Conservation (phyloP, 1,140 invertebrate species). For the Laupala kohalensis region DNA sequence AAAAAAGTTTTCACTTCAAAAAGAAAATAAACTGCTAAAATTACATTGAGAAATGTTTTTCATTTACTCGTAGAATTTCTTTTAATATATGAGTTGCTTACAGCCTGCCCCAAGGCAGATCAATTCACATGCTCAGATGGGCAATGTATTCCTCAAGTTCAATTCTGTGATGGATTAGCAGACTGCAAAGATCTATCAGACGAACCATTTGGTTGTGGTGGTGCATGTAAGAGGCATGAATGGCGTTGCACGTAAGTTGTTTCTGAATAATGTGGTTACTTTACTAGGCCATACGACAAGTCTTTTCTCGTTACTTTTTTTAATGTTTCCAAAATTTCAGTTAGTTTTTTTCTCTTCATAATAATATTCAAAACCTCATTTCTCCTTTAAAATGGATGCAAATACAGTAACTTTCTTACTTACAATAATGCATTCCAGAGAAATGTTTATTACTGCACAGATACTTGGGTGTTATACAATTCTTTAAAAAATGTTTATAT, state of each 20-base stretch:
- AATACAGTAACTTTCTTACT: too few relatives aligned
- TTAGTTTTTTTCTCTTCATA: too few relatives aligned
- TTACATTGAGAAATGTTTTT: background rate
- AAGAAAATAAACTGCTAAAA: background rate
- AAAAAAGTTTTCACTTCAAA: background rate
- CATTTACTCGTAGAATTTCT: background rate
- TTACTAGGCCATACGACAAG: too few relatives aligned
- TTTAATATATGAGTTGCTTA: conserved; percentile 1
- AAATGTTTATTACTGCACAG: too few relatives aligned
- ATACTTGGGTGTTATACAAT: too few relatives aligned
- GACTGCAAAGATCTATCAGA: conserved; percentile 55
- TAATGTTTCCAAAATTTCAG: too few relatives aligned
- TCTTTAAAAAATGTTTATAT: too few relatives aligned
- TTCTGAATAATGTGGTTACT: too few relatives aligned
- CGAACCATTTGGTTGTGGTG: conserved; percentile 45
- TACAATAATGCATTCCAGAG: too few relatives aligned
- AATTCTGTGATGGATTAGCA: conserved; percentile 46
- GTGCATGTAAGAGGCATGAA: conserved; percentile 36
- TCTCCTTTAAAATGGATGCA: too few relatives aligned
- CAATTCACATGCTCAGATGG: conserved; percentile 46
- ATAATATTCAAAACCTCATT: too few relatives aligned
- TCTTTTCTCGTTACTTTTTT: too few relatives aligned
- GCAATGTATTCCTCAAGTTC: conserved; percentile 40
- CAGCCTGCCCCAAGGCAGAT: conserved; percentile 31
- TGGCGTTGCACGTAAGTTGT: conserved; percentile 36